A percentile compares a stretch with the other conserved stretches of the same genome.
These are phyloP conservation scores for Luperina testacea DNA, from an alignment of 2,888 invertebrate species.

Conservation along the genomic window DNA sequence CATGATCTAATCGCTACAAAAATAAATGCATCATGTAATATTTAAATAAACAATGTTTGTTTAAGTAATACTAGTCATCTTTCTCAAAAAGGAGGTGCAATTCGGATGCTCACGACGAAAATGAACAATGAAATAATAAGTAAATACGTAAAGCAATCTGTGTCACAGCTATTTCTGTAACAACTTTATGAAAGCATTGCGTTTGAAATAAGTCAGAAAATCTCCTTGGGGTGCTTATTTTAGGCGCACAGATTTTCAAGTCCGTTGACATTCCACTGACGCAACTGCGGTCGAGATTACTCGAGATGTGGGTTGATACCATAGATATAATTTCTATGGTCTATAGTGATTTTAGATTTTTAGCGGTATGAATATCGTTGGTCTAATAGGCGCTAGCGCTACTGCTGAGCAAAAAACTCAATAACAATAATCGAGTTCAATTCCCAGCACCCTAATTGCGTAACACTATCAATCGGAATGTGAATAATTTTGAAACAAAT, in stretches of 20 bases:
- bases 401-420: neutral
- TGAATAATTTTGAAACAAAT: too few species aligned
- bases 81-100: conserved; percentile 25
- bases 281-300: neutral
- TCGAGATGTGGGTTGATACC: neutral
- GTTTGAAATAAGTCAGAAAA: conserved; percentile 38
- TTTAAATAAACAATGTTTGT: conserved; percentile 35
- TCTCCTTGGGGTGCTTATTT: conserved; percentile 45
- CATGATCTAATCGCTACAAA: conserved; percentile 46
- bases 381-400: neutral
- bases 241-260: conserved; percentile 15
- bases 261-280: conserved; percentile 5
- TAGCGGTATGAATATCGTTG: neutral
- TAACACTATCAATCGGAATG: too few species aligned
- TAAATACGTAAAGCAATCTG: conserved; percentile 27
- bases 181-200: conserved; percentile 21
- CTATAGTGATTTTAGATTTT: neutral
- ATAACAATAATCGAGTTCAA: neutral
- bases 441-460: too few species aligned
- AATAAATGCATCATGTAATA: conserved; percentile 40
- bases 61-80: conserved; percentile 24
- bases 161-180: conserved; percentile 56
- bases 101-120: conserved; percentile 46
- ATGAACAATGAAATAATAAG: conserved; percentile 54
- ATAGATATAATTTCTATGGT: neutral